Base-by-base conservation (phyloP, 2,113 vertebrate genomes). In the Rhegmatorhina hoffmannsi region DNA sequence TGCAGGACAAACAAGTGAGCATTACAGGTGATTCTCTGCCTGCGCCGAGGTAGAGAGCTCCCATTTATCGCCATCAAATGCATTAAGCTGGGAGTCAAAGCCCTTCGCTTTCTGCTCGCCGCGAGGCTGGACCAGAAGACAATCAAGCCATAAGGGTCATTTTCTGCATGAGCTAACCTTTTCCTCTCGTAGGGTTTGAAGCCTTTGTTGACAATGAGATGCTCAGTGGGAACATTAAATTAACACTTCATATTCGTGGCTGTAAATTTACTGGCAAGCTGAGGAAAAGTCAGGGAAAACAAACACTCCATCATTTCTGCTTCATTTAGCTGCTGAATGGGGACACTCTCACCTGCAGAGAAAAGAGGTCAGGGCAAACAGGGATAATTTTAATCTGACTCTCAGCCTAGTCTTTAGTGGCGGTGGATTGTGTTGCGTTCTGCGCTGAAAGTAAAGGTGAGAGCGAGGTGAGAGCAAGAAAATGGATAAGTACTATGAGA, bases 131-230 rank as follows among this genome's bases (percentile, higher is more conserved):
- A 96, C 97, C 97, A 97, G 84, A 97, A 98, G 97, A 98, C 98
- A 99, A 98, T 98, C 98, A 99, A 98, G 98, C 96, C 98, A 98
- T 98, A 98, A 99, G 98, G 98, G 98, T 98, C 97, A 98, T 99
- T 99, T 99, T 99, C 98, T 98, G 98, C 98, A 98, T 98, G 98
- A 99, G 98, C 98, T 98, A 97, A 98, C 98, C 98, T 98, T 97
- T 97, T 97, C 88, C 95, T 97, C 98, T 95, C 97, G 96, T 97
- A 60, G 70, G 84, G 96, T 98, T 98, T 97, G 97, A 96, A 98
- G 98, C 97, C 91, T 97, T 96, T 92, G 95, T 98, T 98, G 97
- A 98, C 97, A 98, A 97, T 97, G 97, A 98, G 98, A 98, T 98
- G 97, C 98, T 98, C 98, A 97, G 98, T 98, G 97, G 98, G 98